Percentiles rank a stretch among this genome's conserved stretches.
These are phyloP conservation scores for Acleris emargana DNA, from an alignment of 2,888 invertebrate species.

Conservation along the genomic window DNA sequence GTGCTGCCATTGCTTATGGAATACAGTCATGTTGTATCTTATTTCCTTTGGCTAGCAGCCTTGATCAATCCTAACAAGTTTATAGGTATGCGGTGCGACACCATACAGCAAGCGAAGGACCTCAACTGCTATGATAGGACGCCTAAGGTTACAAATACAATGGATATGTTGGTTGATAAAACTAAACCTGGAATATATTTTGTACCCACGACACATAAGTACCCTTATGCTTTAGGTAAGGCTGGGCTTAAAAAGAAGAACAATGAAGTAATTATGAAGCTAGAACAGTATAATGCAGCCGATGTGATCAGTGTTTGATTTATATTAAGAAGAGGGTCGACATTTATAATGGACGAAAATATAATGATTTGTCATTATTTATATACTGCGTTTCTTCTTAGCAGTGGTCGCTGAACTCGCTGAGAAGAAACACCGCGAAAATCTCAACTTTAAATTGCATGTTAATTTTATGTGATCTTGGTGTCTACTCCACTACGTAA, in stretches of 20 bases:
- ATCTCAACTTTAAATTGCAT: too few relatives aligned
- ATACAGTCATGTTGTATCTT: conserved; percentile 48
- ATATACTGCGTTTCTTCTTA: too few relatives aligned
- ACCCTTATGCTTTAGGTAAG: conserved; percentile 46
- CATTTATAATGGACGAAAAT: too few relatives aligned
- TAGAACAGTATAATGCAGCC: not conserved
- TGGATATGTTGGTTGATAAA: conserved; percentile 47
- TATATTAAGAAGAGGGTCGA: not conserved
- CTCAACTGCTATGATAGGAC: conserved; percentile 45
- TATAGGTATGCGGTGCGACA: conserved; percentile 49
- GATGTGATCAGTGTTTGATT: not conserved
- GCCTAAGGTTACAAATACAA: conserved; percentile 46
- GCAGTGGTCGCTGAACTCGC: too few relatives aligned
- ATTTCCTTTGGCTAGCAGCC: conserved; percentile 47
- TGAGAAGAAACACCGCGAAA: too few relatives aligned
- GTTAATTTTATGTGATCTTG: too few relatives aligned
- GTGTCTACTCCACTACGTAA: too few relatives aligned
- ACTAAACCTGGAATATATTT: conserved; percentile 51
- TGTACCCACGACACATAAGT: conserved; percentile 47
- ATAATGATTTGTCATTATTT: too few relatives aligned
- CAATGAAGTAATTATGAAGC: conserved; percentile 40
- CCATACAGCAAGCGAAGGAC: conserved; percentile 51
- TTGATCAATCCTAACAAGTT: conserved; percentile 45
- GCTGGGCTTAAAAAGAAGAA: conserved; percentile 59
- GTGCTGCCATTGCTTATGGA: conserved; percentile 46